Base-by-base conservation (phyloP, 2,797 vertebrate species). In the Allochrocebus solatus region DNA sequence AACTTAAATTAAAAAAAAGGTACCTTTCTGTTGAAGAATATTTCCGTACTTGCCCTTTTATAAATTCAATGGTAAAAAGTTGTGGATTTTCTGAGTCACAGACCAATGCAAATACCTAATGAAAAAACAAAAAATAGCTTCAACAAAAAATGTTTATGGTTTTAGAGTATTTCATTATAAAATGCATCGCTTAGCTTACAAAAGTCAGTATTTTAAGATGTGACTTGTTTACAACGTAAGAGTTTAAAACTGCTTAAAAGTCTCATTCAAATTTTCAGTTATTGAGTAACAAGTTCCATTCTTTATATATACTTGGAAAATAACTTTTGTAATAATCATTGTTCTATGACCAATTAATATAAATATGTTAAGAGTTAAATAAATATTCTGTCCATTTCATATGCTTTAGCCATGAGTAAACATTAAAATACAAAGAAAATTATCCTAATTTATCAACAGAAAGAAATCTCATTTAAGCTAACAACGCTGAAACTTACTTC, bases 11-110 rank as follows among this genome's bases (percentile, higher is more conserved):
- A 21, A 24, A 28, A 70, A 48, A 64, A 85, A 93, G 92, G 96
- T 99, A 99, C 99, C 99, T 99, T 99, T 99, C 99, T 91, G 99
- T 99, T 98, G 99, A 99, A 95, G 99, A 99, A 95, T 99, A 99
- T 98, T 99, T 99, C 91, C 99, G 99, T 98, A 99, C 99, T 98
- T 99, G 99, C 87, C 99, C 99, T 98, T 99, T 99, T 98, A 99
- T 99, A 98, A 99, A 99, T 98, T 99, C 99, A 91, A 99, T 99
- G 33, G 99, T 99, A 98, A 99, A 99, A 98, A 99, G 98, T 98
- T 99, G 99, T 95, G 99, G 99, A 98, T 99, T 99, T 98, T 99
- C 99, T 89, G 98, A 98, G 95, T 99, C 99, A 98, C 99, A 99
- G 93, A 99, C 99, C 98, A 99, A 99, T 78, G 99, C 99, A 99